These are phyloP conservation scores for Ianthella basta DNA, from an alignment of 37 sponge, comb jelly and placozoan genomes.

Conservation along the genomic window DNA sequence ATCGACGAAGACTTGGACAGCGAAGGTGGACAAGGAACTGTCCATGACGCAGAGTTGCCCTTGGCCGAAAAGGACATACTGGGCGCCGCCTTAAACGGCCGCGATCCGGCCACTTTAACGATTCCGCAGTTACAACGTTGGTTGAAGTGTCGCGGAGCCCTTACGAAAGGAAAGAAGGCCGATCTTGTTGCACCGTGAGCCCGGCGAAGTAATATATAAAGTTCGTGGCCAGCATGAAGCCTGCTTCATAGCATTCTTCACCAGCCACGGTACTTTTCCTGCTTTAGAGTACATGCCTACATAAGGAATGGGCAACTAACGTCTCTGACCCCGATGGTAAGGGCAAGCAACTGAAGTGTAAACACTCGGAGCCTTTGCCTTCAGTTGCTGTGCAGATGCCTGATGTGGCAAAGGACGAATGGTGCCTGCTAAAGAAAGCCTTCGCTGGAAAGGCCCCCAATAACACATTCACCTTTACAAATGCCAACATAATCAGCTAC, in stretches of 20 bases:
- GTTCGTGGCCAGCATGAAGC: background rate
- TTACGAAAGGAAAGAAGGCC: conserved; percentile 10
- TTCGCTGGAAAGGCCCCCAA: conserved; percentile 1
- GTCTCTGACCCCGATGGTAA: conserved; percentile 46
- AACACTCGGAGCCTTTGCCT: background rate
- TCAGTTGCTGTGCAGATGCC: conserved; percentile 1
- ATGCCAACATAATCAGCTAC: conserved; percentile 41
- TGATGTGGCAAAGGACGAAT: background rate
- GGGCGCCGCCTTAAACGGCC: conserved; percentile 11
- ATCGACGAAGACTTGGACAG: background rate
- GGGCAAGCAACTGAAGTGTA: background rate
- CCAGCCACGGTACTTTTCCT: background rate
- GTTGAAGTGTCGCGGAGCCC: background rate
- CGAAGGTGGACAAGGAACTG: background rate
- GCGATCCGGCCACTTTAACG: conserved; percentile 20
- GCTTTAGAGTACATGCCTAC: conserved; percentile 48
- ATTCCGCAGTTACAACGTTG: conserved; percentile 3
- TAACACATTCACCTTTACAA: background rate
- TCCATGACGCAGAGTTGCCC: background rate
- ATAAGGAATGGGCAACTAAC: conserved; percentile 49
- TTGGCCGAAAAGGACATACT: background rate
- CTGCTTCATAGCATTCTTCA: background rate
- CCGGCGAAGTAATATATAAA: background rate
- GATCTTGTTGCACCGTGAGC: conserved; percentile 8
- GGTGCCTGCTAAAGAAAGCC: conserved; percentile 7